These are phyloP conservation scores for Pteria penguin DNA, from an alignment of 2,888 invertebrate genomes.

Conservation along the genomic window DNA sequence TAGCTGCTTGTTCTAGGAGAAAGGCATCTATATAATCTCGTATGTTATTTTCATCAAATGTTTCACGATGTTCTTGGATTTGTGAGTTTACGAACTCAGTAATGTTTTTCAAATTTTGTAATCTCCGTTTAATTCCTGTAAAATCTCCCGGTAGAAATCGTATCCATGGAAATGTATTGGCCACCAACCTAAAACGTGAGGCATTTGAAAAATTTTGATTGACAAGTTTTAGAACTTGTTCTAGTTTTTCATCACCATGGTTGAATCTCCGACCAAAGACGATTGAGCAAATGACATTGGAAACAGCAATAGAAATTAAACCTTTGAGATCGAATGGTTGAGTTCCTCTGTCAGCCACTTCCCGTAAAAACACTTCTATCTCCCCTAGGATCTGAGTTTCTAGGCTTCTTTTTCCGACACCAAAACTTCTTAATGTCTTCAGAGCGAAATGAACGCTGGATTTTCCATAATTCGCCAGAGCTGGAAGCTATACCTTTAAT, in stretches of 20 bases:
- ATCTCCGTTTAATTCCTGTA: conserved; percentile 43
- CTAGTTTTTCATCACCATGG: conserved; percentile 23
- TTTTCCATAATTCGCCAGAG: conserved; percentile 8
- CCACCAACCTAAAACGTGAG: background rate
- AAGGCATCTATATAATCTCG: conserved; percentile 55
- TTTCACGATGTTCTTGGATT: conserved; percentile 37
- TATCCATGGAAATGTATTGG: conserved; percentile 43
- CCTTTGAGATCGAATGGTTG: conserved; percentile 1
- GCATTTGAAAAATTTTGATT: background rate
- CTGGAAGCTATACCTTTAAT: conserved; percentile 4
- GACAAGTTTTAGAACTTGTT: conserved; percentile 1
- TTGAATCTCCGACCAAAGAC: conserved; percentile 31
- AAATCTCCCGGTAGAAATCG: conserved; percentile 55
- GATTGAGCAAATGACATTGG: conserved; percentile 30
- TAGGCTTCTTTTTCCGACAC: conserved; percentile 27
- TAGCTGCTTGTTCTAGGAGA: background rate
- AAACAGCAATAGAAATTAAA: background rate
- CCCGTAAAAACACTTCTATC: conserved; percentile 10
- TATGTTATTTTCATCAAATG: conserved; percentile 44
- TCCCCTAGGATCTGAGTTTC: conserved; percentile 27
- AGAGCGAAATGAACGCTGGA: conserved; percentile 26
- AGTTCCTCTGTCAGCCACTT: conserved; percentile 5
- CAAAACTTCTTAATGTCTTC: conserved; percentile 17
- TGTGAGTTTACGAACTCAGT: conserved; percentile 21
- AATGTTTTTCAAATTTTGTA: conserved; percentile 20